Evolutionary conservation across 2,113 vertebrate genomes (phyloP).

Genomic region (Dasyprocta punctata): DNA sequence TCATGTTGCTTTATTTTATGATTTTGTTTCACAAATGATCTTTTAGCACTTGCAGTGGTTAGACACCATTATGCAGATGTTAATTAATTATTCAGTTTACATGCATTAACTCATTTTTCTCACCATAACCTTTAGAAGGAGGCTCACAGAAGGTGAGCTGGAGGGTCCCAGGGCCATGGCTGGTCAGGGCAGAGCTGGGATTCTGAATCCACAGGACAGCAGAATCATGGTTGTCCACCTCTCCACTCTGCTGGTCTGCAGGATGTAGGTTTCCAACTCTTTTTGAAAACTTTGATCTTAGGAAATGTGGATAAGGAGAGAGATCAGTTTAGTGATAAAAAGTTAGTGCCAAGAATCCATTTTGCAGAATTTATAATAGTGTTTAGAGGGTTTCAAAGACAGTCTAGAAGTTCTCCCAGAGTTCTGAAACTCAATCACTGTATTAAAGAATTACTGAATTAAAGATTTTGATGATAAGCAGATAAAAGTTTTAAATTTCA

Average conservation of each 20-base stretch:
- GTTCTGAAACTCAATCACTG: neutral
- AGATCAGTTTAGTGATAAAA: neutral
- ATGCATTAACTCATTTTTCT: constrained; percentile 27
- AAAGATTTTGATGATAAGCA: constrained; percentile 13
- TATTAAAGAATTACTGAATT: neutral
- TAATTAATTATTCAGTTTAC: neutral
- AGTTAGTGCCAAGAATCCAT: neutral
- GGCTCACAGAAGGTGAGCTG: neutral
- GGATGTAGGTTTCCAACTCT: neutral
- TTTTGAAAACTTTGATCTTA: neutral
- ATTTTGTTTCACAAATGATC: constrained; percentile 29
- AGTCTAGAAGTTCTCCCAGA: constrained; percentile 1
- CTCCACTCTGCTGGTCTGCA: neutral
- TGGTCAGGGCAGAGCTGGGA: neutral
- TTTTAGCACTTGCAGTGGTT: neutral
- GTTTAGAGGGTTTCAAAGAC: neutral
- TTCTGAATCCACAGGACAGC: neutral
- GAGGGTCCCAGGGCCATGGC: neutral
- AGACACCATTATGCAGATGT: neutral
- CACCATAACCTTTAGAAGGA: neutral
- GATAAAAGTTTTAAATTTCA: constrained; percentile 56
- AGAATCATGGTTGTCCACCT: neutral
- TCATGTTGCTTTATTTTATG: neutral
- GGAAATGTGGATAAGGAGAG: neutral
- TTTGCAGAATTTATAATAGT: neutral